Conservation (phyloP, 1,140 invertebrate genomes). For the Nephotettix cincticeps region DNA sequence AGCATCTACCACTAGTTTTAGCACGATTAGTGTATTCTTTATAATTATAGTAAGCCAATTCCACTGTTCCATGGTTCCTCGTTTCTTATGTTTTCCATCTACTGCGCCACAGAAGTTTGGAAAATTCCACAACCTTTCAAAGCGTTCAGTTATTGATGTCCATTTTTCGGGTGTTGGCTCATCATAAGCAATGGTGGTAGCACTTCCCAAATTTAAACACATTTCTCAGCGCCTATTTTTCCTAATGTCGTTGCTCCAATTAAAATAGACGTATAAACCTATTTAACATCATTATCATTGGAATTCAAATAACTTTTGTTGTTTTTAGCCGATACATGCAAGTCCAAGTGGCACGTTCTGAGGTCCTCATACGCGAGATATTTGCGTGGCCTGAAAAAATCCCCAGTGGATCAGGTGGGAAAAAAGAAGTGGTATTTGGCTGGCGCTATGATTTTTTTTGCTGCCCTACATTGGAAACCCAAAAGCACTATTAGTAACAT, state of each 20-base stretch:
- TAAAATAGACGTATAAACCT: constrained; percentile 15
- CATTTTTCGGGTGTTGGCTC: constrained; percentile 35
- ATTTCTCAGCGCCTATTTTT: neutral
- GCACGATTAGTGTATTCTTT: constrained; percentile 48
- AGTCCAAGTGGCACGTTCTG: constrained; percentile 1
- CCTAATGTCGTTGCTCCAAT: constrained; percentile 13
- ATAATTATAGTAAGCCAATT: constrained; percentile 50
- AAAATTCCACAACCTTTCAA: constrained; percentile 48
- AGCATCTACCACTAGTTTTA: constrained; percentile 50
- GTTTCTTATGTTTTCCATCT: constrained; percentile 20
- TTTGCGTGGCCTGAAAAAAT: too few relatives aligned
- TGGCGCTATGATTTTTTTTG: constrained; percentile 16
- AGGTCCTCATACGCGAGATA: neutral
- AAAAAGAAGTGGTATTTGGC: constrained; percentile 14
- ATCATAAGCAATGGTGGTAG: neutral
- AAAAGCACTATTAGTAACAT: constrained; percentile 5
- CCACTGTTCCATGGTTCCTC: constrained; percentile 36
- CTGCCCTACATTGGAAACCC: neutral
- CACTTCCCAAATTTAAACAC: neutral
- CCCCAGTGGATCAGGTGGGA: constrained; percentile 13
- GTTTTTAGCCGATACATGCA: constrained; percentile 1
- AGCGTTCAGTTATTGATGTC: constrained; percentile 35
- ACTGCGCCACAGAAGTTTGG: constrained; percentile 10
- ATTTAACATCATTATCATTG: neutral
- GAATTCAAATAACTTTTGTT: too few relatives aligned